Percentiles rank a stretch among this genome's conserved stretches.
These are phyloP conservation scores for Megathymus violae DNA, from an alignment of 1,140 invertebrate genomes.

Conservation along the genomic window DNA sequence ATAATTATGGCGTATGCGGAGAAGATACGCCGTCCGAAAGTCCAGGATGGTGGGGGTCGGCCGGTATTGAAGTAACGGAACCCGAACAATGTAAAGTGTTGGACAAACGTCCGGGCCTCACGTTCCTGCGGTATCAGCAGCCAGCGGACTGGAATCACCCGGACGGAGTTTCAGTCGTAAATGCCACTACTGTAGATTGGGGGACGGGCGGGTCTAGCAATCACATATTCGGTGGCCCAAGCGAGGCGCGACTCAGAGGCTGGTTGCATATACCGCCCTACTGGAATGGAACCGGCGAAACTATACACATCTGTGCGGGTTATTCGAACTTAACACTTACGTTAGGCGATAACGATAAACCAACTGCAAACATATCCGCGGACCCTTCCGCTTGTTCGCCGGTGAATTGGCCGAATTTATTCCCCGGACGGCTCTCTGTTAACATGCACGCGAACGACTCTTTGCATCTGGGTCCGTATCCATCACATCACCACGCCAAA, in stretches of 20 bases:
- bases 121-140: constrained; percentile 93
- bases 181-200: constrained; percentile 92
- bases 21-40: constrained; percentile 91
- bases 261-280: constrained; percentile 90
- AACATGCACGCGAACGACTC: constrained; percentile 88
- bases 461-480: constrained; percentile 79
- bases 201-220: constrained; percentile 87
- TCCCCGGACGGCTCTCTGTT: constrained; percentile 85
- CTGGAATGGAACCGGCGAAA: constrained; percentile 88
- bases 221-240: constrained; percentile 87
- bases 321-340: constrained; percentile 69
- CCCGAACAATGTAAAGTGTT: constrained; percentile 90
- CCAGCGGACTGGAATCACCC: constrained; percentile 94
- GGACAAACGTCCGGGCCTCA: constrained; percentile 94
- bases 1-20: constrained; percentile 93
- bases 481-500: constrained; percentile 88
- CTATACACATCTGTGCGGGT: constrained; percentile 89
- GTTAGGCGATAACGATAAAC: constrained; percentile 50
- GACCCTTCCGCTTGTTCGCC: constrained; percentile 87
- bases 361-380: constrained; percentile 86
- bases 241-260: constrained; percentile 90
- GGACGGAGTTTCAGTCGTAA: constrained; percentile 92
- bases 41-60: constrained; percentile 94
- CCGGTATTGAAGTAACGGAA: constrained; percentile 91
- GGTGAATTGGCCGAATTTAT: constrained; percentile 84